Percentiles rank a stretch among this genome's conserved stretches.
Conservation (phyloP, 1,140 invertebrate genomes). For the Phortica variegata region DNA sequence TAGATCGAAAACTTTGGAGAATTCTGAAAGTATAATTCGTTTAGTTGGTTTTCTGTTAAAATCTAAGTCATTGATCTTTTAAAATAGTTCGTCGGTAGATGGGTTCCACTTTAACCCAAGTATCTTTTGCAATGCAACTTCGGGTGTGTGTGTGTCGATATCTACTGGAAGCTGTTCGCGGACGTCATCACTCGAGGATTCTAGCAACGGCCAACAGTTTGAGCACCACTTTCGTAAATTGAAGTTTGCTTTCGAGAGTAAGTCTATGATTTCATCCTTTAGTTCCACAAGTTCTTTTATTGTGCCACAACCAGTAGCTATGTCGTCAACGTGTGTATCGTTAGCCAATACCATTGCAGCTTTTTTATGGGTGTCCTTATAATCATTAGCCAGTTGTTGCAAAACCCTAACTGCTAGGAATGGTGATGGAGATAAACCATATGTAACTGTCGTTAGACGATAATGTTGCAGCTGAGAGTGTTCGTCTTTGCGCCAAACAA, state of each 20-base stretch:
- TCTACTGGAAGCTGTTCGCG: not conserved
- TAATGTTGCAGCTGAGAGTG: no score
- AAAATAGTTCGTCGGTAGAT: slow-evolving; percentile 15
- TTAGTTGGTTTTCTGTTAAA: slow-evolving; percentile 21
- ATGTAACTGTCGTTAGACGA: no score
- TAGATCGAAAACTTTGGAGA: slow-evolving; percentile 43
- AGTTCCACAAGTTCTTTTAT: slow-evolving; percentile 21
- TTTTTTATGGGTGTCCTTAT: slow-evolving; percentile 25
- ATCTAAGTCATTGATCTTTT: not conserved
- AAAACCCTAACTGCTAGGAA: no score
- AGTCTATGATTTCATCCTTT: slow-evolving; percentile 26
- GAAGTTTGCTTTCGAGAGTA: slow-evolving; percentile 30
- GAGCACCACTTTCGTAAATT: slow-evolving; percentile 42
- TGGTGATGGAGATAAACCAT: no score
- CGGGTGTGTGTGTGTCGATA: not conserved
- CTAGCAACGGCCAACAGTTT: slow-evolving; percentile 31
- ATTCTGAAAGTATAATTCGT: slow-evolving; percentile 30
- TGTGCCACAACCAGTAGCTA: slow-evolving; percentile 27
- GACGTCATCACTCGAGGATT: slow-evolving; percentile 14
- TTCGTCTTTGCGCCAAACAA: slow-evolving; percentile 51
- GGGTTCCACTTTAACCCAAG: slow-evolving; percentile 42
- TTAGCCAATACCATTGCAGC: slow-evolving; percentile 28
- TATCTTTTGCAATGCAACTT: not conserved
- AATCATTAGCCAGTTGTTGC: no score
- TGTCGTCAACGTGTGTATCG: slow-evolving; percentile 54